Conservation (phyloP, 2,797 vertebrate genomes). For the Orientallactaga sibirica region DNA sequence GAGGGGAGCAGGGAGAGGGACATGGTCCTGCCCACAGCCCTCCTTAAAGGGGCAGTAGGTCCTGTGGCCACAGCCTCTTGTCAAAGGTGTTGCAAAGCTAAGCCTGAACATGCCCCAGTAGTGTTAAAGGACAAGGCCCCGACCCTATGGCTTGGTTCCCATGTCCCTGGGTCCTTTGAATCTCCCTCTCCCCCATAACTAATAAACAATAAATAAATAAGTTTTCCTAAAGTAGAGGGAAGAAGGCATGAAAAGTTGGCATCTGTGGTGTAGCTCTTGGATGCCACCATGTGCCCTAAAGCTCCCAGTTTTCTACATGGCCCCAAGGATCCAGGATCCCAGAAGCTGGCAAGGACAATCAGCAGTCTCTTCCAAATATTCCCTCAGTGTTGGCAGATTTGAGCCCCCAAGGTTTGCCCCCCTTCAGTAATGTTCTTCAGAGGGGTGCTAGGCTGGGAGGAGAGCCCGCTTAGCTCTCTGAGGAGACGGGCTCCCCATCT, state of each 20-base stretch:
- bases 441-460: neutral
- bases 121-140: constrained; percentile 77
- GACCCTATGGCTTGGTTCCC: constrained; percentile 85
- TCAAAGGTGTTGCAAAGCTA: constrained; percentile 1
- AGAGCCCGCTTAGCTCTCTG: constrained; percentile 83
- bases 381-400: constrained; percentile 56
- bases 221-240: constrained; percentile 76
- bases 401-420: constrained; percentile 57
- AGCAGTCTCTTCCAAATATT: constrained; percentile 74
- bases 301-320: constrained; percentile 53
- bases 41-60: constrained; percentile 49
- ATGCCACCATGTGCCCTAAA: constrained; percentile 59
- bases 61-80: constrained; percentile 35
- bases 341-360: constrained; percentile 66
- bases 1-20: constrained; percentile 39
- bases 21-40: constrained; percentile 51
- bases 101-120: constrained; percentile 66
- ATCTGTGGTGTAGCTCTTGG: constrained; percentile 74
- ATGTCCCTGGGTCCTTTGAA: constrained; percentile 82
- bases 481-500: constrained; percentile 83
- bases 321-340: constrained; percentile 68
- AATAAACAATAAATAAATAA: constrained; percentile 87
- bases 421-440: constrained; percentile 63
- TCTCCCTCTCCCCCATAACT: constrained; percentile 65
- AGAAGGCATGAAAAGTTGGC: constrained; percentile 77